Base-by-base conservation (phyloP, 2,888 invertebrate genomes). In the Proisotoma minuta region DNA sequence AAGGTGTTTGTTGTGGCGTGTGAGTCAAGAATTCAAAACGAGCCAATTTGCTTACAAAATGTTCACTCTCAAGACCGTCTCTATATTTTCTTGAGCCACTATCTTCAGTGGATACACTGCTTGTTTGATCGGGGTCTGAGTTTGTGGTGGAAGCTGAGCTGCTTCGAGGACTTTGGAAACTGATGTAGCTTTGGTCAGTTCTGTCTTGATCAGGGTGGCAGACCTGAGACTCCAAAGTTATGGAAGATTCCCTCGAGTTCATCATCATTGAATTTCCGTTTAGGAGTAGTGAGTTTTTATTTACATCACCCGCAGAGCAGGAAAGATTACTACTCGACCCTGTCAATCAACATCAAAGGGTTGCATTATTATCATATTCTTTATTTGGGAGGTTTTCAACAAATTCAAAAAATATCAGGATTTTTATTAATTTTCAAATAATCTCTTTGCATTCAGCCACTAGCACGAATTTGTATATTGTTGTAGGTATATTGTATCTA, bases 21-120 rank as follows among this genome's bases (percentile, higher is more conserved):
- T 84, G 1, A 10, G 89, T 86, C 69, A 89, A 82, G 76, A 85
- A 87, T 76, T 88, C 90, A 78, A 89, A 89, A 77, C 88, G 87
- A 0, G 87, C 87, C 1, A 89, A 85, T 80, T 89, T 89, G 50
- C 86, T 85, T 34, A 88, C 85, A 71, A 84, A 84, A 65, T 84
- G 83, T 57, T 77, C 77, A 65, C 82, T 80, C 73, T 85, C 84
- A 54, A 71, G 65, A 39, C 70, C 71, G 63, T 73, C 73, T 54
- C 73, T 62, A 54, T 69, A 69, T 40, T 52, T 60, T 54, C 62
- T 60, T 39, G 43, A 47, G 3, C 47, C 43, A 23, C 23, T 23
- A 20, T 40, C 43, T 18, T 56, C 56, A 4, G 56, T 43, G 10
- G 24, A 40, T 2, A 56, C 23, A n/a, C 39, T 39, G 27, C 56